Conservation (phyloP, 2,797 vertebrate species). For the Cynopterus sphinx region DNA sequence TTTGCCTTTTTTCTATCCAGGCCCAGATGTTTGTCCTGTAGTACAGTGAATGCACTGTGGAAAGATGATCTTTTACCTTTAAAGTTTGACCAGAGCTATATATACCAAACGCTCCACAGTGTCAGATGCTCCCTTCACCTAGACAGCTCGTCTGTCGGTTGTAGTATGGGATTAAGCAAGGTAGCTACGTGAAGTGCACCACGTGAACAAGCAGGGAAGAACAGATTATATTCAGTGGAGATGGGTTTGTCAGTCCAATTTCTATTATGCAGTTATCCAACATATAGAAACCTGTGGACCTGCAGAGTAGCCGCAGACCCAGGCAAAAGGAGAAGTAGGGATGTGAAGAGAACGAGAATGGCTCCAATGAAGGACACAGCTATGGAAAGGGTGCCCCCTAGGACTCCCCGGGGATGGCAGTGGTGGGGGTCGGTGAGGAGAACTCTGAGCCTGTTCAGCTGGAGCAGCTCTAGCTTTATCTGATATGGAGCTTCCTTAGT, state of each 20-base stretch:
- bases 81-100: not conserved
- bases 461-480: not conserved
- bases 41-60: not conserved
- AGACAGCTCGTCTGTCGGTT: not conserved
- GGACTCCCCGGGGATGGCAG: not conserved
- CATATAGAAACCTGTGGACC: not conserved
- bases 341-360: not conserved
- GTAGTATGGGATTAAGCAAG: not conserved
- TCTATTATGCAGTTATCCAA: not conserved
- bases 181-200: not conserved
- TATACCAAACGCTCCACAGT: not conserved
- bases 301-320: not conserved
- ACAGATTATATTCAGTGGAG: not conserved
- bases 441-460: not conserved
- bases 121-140: not conserved
- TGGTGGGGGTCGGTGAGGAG: not conserved
- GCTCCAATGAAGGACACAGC: not conserved
- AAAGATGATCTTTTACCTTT: not conserved
- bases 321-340: not conserved
- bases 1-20: not conserved
- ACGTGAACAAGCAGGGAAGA: not conserved
- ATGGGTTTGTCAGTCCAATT: not conserved
- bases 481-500: not conserved
- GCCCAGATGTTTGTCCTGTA: not conserved
- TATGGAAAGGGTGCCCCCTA: not conserved